These are phyloP conservation scores for Xylocampa areola DNA, from an alignment of 2,888 invertebrate species.

Conservation along the genomic window DNA sequence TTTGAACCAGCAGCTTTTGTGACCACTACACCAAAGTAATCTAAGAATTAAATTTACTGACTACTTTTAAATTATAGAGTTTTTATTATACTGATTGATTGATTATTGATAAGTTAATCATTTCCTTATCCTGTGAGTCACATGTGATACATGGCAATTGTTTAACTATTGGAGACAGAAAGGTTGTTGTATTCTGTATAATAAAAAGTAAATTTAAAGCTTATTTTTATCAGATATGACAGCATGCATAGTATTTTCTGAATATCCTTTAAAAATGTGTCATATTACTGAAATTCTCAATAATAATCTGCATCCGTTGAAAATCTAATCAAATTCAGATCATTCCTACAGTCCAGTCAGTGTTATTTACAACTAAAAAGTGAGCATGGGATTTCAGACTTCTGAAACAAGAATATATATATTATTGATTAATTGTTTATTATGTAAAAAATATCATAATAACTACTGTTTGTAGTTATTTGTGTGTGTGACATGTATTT, in stretches of 20 bases:
- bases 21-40: no score
- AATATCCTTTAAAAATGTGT: slow-evolving; percentile 6
- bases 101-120: no score
- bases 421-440: slow-evolving; percentile 13
- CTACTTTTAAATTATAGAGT: no score
- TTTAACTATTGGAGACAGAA: no score
- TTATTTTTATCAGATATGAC: background rate
- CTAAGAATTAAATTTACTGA: no score
- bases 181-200: no score
- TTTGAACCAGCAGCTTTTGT: no score
- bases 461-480: slow-evolving; percentile 74
- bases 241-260: slow-evolving; percentile 34
- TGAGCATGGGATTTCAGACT: slow-evolving; percentile 59
- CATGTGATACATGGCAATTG: no score
- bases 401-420: background rate
- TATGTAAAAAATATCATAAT: slow-evolving; percentile 43
- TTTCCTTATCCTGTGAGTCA: no score
- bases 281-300: slow-evolving; percentile 6
- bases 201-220: no score
- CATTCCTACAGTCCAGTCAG: slow-evolving; percentile 1
- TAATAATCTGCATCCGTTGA: slow-evolving; percentile 39
- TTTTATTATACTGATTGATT: no score
- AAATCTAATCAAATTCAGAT: slow-evolving; percentile 16
- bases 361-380: slow-evolving; percentile 19
- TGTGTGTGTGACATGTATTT: slow-evolving; percentile 89